Base-by-base conservation (phyloP, 2,797 vertebrate genomes). In the Leptoclinus maculatus region DNA sequence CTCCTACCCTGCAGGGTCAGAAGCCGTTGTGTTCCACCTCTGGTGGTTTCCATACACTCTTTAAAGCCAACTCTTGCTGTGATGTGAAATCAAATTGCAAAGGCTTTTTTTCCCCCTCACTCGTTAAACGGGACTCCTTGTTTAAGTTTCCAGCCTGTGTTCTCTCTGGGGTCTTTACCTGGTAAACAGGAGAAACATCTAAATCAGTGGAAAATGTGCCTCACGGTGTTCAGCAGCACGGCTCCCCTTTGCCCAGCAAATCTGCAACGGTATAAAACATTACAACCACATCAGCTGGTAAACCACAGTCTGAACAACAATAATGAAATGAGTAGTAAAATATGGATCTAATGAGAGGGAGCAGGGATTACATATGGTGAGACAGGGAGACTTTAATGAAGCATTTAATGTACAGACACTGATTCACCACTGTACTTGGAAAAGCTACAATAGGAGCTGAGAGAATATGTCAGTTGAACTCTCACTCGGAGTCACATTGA, bases 161-260 rank as follows among this genome's bases (percentile, higher is more conserved):
- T 92, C 83, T 91, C 90, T 91, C 90, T 79, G 60, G 84, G 88
- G 88, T 86, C 81, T 89, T 81, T 79, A 92, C 92, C 88, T 91
- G 88, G 88, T 93, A 91, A 93, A 94, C 84, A 93, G 88, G 72
- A 92, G 85, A 88, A 90, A 88, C 80, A 91, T 91, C 81, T 82
- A 90, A 94, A 91, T 90, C 53, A 66, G 79, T 93, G 93, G 93
- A 95, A 95, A 94, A 92, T 85, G 76, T 90, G 84, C 78, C 82
- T 95, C 87, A 92, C 43, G n/a, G 45, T 66, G 74, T 81, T 49
- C 47, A 72, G 89, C 74, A 87, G 64, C 72, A 66, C 41, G n/a
- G 57, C 67, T 84, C 65, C 57, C 62, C 57, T 82, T 80, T 76
- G 60, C 60, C 69, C 70, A 65, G 71, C 60, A 75, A 75, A 87